Evolutionary conservation across 2,888 invertebrate species (phyloP).

Genomic region (Conops quadrifasciatus): DNA sequence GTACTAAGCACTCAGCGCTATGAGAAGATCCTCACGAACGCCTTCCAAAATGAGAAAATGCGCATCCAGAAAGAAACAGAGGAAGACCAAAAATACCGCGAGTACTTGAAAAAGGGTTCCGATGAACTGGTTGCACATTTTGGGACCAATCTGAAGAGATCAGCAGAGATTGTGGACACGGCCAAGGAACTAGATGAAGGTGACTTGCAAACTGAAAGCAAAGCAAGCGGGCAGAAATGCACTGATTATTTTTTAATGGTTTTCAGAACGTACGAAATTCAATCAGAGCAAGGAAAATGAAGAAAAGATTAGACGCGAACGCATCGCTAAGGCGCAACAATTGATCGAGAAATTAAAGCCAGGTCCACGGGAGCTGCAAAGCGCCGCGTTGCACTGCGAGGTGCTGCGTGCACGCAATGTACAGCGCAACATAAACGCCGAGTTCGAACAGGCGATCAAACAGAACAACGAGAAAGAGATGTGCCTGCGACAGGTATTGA

Average conservation of each 20-base stretch:
- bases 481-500: neutral
- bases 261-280: slow-evolving; percentile 38
- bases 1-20: slow-evolving; percentile 50
- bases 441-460: slow-evolving; percentile 52
- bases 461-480: slow-evolving; percentile 44
- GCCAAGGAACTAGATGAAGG: neutral
- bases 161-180: slow-evolving; percentile 27
- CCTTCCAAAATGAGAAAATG: slow-evolving; percentile 40
- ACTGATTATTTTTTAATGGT: neutral
- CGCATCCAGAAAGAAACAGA: slow-evolving; percentile 49
- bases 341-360: slow-evolving; percentile 58
- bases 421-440: slow-evolving; percentile 55
- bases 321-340: slow-evolving; percentile 57
- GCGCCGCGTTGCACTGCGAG: slow-evolving; percentile 61
- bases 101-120: slow-evolving; percentile 63
- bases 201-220: neutral
- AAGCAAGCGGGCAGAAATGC: neutral
- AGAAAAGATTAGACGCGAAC: slow-evolving; percentile 49
- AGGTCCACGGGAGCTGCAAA: slow-evolving; percentile 59
- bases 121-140: slow-evolving; percentile 63
- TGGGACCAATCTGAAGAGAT: slow-evolving; percentile 56
- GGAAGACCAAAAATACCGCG: slow-evolving; percentile 60
- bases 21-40: slow-evolving; percentile 42
- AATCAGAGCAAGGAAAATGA: slow-evolving; percentile 50
- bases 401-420: slow-evolving; percentile 58